These are phyloP conservation scores for Zenarchopterus dispar DNA, from an alignment of 2,797 vertebrate genomes.

Conservation along the genomic window DNA sequence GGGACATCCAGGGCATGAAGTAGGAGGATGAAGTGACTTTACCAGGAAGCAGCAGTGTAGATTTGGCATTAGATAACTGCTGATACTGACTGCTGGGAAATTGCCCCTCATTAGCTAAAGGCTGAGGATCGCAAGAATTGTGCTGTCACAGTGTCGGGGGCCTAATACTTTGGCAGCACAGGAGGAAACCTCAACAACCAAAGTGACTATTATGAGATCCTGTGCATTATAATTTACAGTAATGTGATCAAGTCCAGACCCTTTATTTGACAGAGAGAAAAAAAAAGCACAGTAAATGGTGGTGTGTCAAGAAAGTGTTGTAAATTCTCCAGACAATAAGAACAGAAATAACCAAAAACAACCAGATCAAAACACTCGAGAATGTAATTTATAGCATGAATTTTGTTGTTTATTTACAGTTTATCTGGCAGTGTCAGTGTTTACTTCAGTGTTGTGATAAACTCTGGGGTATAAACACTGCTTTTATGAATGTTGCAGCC, in stretches of 20 bases:
- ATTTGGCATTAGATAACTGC: conserved; percentile 1
- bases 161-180: neutral
- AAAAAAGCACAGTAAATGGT: too few species aligned
- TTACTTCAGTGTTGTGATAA: conserved; percentile 12
- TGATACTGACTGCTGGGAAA: too few species aligned
- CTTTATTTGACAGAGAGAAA: neutral
- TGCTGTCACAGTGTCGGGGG: conserved; percentile 5
- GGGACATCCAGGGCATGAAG: too few species aligned
- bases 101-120: too few species aligned
- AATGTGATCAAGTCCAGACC: conserved; percentile 11
- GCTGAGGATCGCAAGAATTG: neutral
- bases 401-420: neutral
- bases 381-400: neutral
- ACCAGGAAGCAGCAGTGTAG: neutral
- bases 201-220: conserved; percentile 31
- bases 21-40: too few species aligned
- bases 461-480: conserved; percentile 1
- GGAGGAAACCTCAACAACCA: conserved; percentile 32
- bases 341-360: conserved; percentile 2
- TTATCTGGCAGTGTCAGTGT: neutral
- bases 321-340: conserved; percentile 6
- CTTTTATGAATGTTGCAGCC: conserved; percentile 12
- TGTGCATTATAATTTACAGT: conserved; percentile 52
- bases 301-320: conserved; percentile 10
- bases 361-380: neutral